Conservation (phyloP, 2,797 vertebrate species). For the Mormyrus proboscirostris region DNA sequence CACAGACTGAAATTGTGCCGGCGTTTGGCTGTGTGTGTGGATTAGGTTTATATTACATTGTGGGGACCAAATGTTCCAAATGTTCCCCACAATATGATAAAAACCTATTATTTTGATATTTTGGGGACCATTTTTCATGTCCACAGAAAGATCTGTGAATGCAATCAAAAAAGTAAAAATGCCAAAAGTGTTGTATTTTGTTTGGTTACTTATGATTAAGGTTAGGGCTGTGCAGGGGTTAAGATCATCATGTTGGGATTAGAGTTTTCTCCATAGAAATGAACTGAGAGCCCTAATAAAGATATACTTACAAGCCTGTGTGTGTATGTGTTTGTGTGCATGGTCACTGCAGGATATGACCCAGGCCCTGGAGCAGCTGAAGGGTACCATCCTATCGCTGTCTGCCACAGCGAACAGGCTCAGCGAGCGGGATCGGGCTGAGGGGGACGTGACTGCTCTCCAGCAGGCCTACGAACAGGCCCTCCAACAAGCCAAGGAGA, state of each 20-base stretch:
- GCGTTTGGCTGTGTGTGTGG: background rate
- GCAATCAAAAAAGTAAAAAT: background rate
- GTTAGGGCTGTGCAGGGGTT: background rate
- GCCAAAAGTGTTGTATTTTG: background rate
- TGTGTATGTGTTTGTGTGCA: background rate
- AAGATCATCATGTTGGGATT: background rate
- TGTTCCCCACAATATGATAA: background rate
- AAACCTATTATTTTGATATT: background rate
- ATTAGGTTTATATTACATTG: background rate
- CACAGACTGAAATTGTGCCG: background rate
- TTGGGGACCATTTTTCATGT: background rate
- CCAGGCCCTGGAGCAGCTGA: slow-evolving; percentile 73
- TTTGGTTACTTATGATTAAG: background rate
- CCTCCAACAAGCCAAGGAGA: slow-evolving; percentile 60
- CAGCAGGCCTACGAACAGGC: slow-evolving; percentile 61
- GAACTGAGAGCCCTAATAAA: background rate
- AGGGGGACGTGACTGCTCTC: slow-evolving; percentile 60
- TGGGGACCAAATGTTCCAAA: background rate
- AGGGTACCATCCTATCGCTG: slow-evolving; percentile 60
- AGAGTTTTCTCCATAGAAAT: background rate
- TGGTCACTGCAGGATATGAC: slow-evolving; percentile 68
- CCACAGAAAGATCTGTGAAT: background rate
- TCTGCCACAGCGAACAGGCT: slow-evolving; percentile 65
- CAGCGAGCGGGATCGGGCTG: slow-evolving; percentile 54
- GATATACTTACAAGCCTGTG: background rate